phyloP scores from a whole-genome alignment of 2,113 vertebrate species.

The Protomyctophum bolini region DNA sequence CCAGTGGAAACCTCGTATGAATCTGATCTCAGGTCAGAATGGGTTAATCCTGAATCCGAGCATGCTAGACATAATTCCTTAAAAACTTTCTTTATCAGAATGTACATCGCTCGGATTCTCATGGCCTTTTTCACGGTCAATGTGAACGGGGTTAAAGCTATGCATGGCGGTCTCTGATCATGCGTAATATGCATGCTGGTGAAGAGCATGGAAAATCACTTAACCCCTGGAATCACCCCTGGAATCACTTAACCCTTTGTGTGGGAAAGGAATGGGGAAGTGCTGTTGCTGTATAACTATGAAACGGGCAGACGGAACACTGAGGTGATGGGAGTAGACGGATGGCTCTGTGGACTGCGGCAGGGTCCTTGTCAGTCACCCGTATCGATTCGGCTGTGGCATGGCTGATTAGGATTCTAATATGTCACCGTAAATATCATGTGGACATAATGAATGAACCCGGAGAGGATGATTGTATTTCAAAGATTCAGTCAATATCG shows the following conservation, averaged over 20 bases:
- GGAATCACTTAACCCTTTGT: not conserved
- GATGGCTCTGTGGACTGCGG: not conserved
- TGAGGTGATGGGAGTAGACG: constrained; percentile 6
- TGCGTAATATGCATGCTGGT: constrained; percentile 9
- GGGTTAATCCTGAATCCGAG: too few species aligned
- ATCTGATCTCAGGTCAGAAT: too few species aligned
- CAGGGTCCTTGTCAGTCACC: not conserved
- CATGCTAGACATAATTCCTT: too few species aligned
- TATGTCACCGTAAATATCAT: constrained; percentile 6
- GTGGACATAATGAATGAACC: not conserved
- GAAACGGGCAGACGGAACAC: not conserved
- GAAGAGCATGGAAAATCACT: not conserved
- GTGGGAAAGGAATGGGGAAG: not conserved
- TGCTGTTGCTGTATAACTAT: not conserved
- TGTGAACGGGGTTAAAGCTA: not conserved
- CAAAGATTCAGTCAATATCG: constrained; percentile 10
- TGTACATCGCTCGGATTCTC: constrained; percentile 11
- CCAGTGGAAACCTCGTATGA: too few species aligned
- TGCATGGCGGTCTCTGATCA: constrained; percentile 3
- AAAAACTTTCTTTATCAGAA: too few species aligned
- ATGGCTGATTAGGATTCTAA: constrained; percentile 9
- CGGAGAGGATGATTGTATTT: constrained; percentile 10
- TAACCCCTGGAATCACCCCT: not conserved
- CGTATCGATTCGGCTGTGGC: constrained; percentile 22
- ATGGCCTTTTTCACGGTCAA: constrained; percentile 20